Evolutionary conservation across 2,888 invertebrate species (phyloP), one percentile per base, ranked within the genome.

Genomic region (Drosophila macrospina): DNA sequence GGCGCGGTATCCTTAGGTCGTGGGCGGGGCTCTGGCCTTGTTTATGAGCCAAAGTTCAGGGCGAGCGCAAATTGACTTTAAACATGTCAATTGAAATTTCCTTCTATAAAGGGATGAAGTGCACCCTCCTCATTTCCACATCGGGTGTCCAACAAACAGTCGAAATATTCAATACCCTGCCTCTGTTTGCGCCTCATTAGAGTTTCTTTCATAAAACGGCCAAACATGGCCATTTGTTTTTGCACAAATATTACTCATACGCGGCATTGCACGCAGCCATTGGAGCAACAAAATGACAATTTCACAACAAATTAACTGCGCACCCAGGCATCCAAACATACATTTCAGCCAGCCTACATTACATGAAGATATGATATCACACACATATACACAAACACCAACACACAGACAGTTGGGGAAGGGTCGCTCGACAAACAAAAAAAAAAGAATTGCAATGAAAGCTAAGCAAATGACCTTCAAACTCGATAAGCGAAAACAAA

Each of bases 401-500:
- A 41, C 36, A 56, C 7, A 44, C 2, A 41, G n/a, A 32, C 51
- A 37, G 16, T 10, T 24, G 8, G 28, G 44, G 50, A 55, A 59
- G 41, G 30, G 45, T 16, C 30, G 30, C 10, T 20, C 28, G 7
- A 11, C 16, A 15, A 16, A n/a, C n/a, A n/a, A n/a, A n/a, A n/a
- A n/a, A n/a, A n/a, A 16, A 42, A 61, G 56, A 76, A 81, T 82
- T 79, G 77, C 83, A 86, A 73, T 69, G 77, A 74, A 70, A 77
- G 69, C 77, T 47, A 67, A 83, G 81, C 65, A 86, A 85, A 88
- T 86, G 85, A 88, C 85, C 85, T 86, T 86, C 88, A 88, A 88
- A 86, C 85, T 79, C 84, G 88, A 86, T 86, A 86, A 86, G 85
- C 86, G 85, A 88, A 79, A 88, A 83, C 86, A 85, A 86, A 81